Percentiles rank a stretch among this genome's conserved stretches.
Evolutionary conservation across 2,888 invertebrate species (phyloP).

Genomic region (Ophion ventricosus): DNA sequence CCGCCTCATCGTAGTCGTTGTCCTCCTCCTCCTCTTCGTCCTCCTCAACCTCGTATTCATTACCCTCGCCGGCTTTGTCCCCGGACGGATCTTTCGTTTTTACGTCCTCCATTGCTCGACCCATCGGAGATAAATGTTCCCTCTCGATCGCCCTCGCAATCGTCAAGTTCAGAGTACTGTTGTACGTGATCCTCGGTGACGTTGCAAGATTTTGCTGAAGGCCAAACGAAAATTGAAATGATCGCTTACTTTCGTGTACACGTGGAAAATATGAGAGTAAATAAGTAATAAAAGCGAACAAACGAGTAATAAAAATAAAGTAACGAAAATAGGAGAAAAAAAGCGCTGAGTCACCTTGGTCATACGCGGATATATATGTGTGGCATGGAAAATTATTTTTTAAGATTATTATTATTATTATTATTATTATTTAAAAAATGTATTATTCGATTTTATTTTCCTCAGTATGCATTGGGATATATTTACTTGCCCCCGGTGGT

Average conservation of each 20-base stretch:
- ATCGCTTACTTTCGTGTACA: slow-evolving; percentile 22
- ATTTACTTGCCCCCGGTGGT: no score
- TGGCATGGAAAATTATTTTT: no score
- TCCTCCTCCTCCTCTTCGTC: slow-evolving; percentile 66
- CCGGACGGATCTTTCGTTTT: slow-evolving; percentile 52
- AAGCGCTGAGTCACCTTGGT: no score
- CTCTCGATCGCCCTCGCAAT: slow-evolving; percentile 30
- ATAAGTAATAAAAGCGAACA: background rate
- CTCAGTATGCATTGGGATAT: no score
- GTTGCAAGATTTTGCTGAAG: slow-evolving; percentile 46
- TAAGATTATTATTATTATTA: no score
- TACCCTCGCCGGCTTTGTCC: slow-evolving; percentile 52
- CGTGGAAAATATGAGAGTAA: background rate
- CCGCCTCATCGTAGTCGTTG: slow-evolving; percentile 63
- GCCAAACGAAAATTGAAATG: slow-evolving; percentile 12
- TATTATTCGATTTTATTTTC: no score
- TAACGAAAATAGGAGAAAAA: no score
- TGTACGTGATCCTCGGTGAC: slow-evolving; percentile 44
- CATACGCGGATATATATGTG: no score
- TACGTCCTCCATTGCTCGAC: slow-evolving; percentile 18
- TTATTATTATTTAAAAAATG: no score
- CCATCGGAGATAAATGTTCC: slow-evolving; percentile 32
- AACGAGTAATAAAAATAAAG: no score
- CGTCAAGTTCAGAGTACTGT: slow-evolving; percentile 37
- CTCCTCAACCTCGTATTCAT: slow-evolving; percentile 57